phyloP scores from a whole-genome alignment of 2,888 invertebrate genomes.

The Spilarctia lutea region DNA sequence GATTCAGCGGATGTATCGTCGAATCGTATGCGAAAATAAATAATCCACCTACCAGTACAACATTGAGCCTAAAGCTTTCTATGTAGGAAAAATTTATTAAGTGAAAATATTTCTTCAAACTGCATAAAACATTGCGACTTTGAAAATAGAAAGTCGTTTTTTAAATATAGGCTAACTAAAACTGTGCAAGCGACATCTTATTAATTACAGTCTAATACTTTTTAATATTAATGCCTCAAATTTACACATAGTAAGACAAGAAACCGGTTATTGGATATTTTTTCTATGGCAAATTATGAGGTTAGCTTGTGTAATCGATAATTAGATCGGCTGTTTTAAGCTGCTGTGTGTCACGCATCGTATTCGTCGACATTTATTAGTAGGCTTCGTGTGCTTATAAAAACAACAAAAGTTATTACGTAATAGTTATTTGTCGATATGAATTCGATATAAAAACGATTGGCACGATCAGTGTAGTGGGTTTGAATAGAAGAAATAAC shows the following conservation, averaged over 20 bases:
- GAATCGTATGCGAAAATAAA: neutral
- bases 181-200: slow-evolving; percentile 39
- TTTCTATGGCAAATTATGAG: neutral
- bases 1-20: neutral
- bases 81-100: neutral
- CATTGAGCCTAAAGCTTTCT: neutral
- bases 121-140: slow-evolving; percentile 25
- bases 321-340: slow-evolving; percentile 21
- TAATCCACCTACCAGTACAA: neutral
- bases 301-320: slow-evolving; percentile 1
- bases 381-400: slow-evolving; percentile 30
- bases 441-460: slow-evolving; percentile 53
- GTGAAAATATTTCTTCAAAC: neutral
- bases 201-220: slow-evolving; percentile 17
- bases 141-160: slow-evolving; percentile 51
- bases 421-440: slow-evolving; percentile 23
- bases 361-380: slow-evolving; percentile 31
- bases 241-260: slow-evolving; percentile 4
- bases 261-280: neutral
- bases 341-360: slow-evolving; percentile 41
- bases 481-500: neutral
- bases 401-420: slow-evolving; percentile 59
- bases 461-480: slow-evolving; percentile 43
- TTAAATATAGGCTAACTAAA: slow-evolving; percentile 39
- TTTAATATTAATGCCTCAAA: slow-evolving; percentile 11